Evolutionary conservation across 2,888 invertebrate genomes (phyloP).

Genomic region (Cephus pygmeus): DNA sequence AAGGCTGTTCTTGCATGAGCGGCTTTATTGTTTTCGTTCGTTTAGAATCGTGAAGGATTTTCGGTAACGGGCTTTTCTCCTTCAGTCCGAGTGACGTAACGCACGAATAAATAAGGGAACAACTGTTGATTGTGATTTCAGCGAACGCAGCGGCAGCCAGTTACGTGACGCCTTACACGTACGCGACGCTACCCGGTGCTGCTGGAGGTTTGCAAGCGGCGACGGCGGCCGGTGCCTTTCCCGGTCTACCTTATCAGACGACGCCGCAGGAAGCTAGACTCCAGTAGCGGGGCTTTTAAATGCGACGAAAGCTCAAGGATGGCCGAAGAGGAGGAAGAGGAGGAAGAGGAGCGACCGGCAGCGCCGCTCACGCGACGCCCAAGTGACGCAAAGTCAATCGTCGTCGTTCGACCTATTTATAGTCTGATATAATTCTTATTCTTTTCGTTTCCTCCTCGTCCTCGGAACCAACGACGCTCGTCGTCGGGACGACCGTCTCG

Average conservation of each 20-base stretch:
- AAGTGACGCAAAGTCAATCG: slow-evolving; percentile 1
- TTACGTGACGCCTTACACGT: slow-evolving; percentile 81
- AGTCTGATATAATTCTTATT: slow-evolving; percentile 10
- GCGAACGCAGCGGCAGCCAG: slow-evolving; percentile 72
- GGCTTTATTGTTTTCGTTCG: too few relatives aligned
- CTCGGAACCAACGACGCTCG: background rate
- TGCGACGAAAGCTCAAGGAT: slow-evolving; percentile 13
- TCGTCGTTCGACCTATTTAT: background rate
- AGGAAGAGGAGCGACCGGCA: slow-evolving; percentile 4
- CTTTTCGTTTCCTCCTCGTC: slow-evolving; percentile 1
- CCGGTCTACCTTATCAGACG: slow-evolving; percentile 73
- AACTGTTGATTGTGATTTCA: slow-evolving; percentile 31
- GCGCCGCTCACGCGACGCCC: too few relatives aligned
- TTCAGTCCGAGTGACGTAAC: too few relatives aligned
- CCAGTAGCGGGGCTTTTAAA: slow-evolving; percentile 68
- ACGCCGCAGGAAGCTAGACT: slow-evolving; percentile 82
- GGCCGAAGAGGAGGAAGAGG: slow-evolving; percentile 13
- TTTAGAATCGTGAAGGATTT: too few relatives aligned
- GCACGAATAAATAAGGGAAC: too few relatives aligned
- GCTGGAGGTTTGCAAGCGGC: slow-evolving; percentile 69
- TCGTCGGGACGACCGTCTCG: background rate
- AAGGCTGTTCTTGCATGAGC: too few relatives aligned
- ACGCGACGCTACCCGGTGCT: slow-evolving; percentile 75
- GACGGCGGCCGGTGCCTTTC: slow-evolving; percentile 70
- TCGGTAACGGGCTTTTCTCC: too few relatives aligned